Evolutionary conservation across 2,797 vertebrate genomes (phyloP).

Genomic region (Orientallactaga sibirica): DNA sequence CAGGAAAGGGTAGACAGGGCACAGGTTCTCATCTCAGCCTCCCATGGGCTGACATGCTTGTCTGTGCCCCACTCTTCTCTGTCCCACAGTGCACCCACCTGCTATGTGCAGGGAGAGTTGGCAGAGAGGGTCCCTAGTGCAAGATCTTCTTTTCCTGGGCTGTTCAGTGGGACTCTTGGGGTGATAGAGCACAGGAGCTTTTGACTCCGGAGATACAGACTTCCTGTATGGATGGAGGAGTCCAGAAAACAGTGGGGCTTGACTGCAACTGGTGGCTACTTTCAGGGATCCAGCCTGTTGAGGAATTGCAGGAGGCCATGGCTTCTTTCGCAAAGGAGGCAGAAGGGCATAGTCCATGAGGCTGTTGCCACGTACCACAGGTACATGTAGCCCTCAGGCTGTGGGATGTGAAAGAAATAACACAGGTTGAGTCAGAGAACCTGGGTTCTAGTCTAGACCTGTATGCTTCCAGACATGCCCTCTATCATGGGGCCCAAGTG

Average conservation of each 20-base stretch:
- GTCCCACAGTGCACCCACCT: neutral
- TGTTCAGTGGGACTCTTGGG: neutral
- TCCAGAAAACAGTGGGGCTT: neutral
- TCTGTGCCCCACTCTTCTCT: neutral
- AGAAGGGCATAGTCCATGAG: fast-evolving
- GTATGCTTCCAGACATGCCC: neutral
- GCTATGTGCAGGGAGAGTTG: neutral
- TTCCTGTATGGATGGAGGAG: neutral
- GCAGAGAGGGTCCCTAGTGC: neutral
- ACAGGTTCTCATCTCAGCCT: neutral
- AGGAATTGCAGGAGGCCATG: neutral
- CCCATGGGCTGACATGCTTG: neutral
- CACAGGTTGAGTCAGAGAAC: neutral
- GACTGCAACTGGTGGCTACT: neutral
- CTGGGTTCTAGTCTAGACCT: neutral
- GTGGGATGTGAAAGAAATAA: neutral
- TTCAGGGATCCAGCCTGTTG: neutral
- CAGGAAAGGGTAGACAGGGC: too few species aligned
- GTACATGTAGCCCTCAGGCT: neutral
- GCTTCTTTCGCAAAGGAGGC: fast-evolving
- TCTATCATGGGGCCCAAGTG: neutral
- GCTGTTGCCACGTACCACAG: neutral
- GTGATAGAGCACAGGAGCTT: neutral
- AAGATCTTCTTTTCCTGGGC: neutral
- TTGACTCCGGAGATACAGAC: neutral